A percentile compares a stretch with the other conserved stretches of the same genome.
phyloP scores from a whole-genome alignment of 2,888 invertebrate species.

The Dysmachus trigonus region DNA sequence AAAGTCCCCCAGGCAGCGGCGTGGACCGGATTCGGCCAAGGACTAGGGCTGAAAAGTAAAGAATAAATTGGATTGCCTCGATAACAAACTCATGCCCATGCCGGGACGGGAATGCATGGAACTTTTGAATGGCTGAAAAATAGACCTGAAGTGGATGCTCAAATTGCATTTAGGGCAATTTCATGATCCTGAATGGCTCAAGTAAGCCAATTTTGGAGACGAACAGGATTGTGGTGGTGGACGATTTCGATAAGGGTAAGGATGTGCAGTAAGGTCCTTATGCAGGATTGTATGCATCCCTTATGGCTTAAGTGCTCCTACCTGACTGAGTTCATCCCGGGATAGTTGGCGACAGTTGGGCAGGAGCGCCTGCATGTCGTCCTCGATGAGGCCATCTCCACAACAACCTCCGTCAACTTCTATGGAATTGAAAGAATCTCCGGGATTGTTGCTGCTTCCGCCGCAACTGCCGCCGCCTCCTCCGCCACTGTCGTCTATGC shows the following conservation, averaged over 20 bases:
- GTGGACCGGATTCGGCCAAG: not conserved
- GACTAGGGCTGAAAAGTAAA: constrained; percentile 7
- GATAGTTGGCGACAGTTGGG: constrained; percentile 62
- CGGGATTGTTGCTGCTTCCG: constrained; percentile 27
- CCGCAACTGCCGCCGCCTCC: constrained; percentile 46
- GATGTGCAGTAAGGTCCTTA: not conserved
- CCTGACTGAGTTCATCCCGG: constrained; percentile 65
- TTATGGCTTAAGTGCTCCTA: constrained; percentile 45
- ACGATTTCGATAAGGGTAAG: not conserved
- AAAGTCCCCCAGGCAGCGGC: not conserved
- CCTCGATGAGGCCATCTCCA: constrained; percentile 59
- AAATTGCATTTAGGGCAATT: constrained; percentile 49
- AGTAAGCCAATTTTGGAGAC: constrained; percentile 15
- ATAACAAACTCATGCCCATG: constrained; percentile 41
- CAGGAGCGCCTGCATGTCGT: constrained; percentile 63
- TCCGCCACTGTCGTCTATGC: constrained; percentile 48
- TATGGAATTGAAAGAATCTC: constrained; percentile 55
- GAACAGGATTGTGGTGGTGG: not conserved
- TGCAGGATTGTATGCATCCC: not conserved
- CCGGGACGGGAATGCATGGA: not conserved
- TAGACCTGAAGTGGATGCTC: constrained; percentile 46
- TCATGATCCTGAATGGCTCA: constrained; percentile 32
- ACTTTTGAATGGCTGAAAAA: constrained; percentile 18
- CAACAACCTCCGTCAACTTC: constrained; percentile 60
- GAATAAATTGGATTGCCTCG: constrained; percentile 48